Evolutionary conservation across 2,797 vertebrate species (phyloP).

Genomic region (Diceros bicornis): DNA sequence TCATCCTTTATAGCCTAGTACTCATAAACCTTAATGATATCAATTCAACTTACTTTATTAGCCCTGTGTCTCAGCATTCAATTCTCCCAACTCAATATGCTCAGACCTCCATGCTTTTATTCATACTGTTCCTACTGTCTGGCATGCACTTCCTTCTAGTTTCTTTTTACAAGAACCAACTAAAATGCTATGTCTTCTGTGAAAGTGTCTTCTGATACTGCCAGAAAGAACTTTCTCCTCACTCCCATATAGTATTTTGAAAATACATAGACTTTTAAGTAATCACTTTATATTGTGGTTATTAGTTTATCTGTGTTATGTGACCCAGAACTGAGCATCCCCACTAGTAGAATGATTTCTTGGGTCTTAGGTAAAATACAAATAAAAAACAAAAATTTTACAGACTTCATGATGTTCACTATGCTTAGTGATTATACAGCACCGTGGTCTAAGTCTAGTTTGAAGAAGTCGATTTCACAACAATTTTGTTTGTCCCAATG

Average conservation of each 20-base stretch:
- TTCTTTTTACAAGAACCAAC: not conserved
- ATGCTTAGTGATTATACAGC: not conserved
- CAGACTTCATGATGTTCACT: not conserved
- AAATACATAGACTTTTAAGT: not conserved
- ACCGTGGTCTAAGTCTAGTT: not conserved
- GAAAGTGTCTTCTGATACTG: not conserved
- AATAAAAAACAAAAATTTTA: not conserved
- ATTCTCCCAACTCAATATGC: not conserved
- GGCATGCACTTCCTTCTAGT: not conserved
- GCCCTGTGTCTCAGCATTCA: not conserved
- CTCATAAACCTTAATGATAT: not conserved
- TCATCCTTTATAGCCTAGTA: not conserved
- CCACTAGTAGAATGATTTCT: not conserved
- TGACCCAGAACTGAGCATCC: not conserved
- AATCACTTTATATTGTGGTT: not conserved
- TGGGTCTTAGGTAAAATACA: not conserved
- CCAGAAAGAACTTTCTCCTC: not conserved
- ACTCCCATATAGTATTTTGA: not conserved
- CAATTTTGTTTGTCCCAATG: not conserved
- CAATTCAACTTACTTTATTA: not conserved
- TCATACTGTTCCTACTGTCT: not conserved
- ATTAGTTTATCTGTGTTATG: not conserved
- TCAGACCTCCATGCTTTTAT: not conserved
- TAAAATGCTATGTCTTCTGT: not conserved
- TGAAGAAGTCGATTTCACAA: not conserved